These are phyloP conservation scores for Drosophila malerkotliana DNA, from an alignment of 1,140 invertebrate genomes.

Conservation along the genomic window DNA sequence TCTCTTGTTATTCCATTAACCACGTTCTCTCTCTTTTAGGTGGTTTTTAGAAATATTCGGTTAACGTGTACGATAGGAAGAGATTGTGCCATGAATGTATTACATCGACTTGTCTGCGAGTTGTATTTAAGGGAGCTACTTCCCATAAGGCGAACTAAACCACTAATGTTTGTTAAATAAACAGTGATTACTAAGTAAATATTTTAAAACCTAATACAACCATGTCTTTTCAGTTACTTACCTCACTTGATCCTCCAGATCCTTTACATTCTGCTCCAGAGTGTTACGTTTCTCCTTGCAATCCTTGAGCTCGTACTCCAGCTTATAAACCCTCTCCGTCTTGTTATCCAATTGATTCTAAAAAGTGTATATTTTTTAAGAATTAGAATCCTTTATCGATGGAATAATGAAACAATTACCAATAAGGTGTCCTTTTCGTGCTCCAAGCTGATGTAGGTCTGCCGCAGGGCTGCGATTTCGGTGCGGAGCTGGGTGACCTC, in stretches of 20 bases:
- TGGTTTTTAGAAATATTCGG: conserved; percentile 83
- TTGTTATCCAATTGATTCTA: conserved; percentile 77
- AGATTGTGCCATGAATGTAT: conserved; percentile 80
- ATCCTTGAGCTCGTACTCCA: conserved; percentile 72
- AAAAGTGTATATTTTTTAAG: not conserved
- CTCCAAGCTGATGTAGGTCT: conserved; percentile 64
- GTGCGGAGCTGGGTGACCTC: conserved; percentile 60
- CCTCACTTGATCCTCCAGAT: conserved; percentile 67
- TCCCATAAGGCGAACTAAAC: conserved; percentile 41
- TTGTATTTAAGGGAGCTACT: conserved; percentile 51
- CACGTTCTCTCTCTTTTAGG: conserved; percentile 70
- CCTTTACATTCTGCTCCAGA: conserved; percentile 63
- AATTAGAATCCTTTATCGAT: not conserved
- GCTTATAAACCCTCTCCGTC: conserved; percentile 67
- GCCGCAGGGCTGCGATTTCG: conserved; percentile 63
- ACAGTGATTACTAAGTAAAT: not conserved
- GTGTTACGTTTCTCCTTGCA: conserved; percentile 52
- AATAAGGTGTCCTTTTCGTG: conserved; percentile 73
- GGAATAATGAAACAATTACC: conserved; percentile 30
- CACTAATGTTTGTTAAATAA: not conserved
- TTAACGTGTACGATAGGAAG: conserved; percentile 50
- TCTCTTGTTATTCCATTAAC: conserved; percentile 53
- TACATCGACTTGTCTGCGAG: conserved; percentile 58
- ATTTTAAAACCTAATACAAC: not conserved
- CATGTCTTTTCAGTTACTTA: conserved; percentile 38